phyloP scores from a whole-genome alignment of 2,797 vertebrate genomes.

The Rhinoraja longicauda region DNA sequence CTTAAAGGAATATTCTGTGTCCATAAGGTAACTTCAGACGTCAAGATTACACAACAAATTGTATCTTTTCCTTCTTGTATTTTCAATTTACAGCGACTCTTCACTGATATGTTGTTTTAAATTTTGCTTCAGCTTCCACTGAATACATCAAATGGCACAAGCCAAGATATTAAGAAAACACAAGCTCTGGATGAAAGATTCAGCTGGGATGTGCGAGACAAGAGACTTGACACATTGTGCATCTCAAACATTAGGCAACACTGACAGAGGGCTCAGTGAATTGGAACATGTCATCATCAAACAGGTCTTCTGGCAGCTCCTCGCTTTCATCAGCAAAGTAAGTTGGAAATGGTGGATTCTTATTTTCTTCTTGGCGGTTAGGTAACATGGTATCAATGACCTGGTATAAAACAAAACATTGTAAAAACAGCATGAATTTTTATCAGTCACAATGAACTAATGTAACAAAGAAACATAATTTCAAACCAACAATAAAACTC shows the following conservation, averaged over 20 bases:
- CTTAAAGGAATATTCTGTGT: not conserved
- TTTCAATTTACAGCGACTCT: not conserved
- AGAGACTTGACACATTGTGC: not conserved
- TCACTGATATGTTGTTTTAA: not conserved
- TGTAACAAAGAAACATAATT: not conserved
- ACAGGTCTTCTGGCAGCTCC: conserved; percentile 83
- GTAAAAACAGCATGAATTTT: conserved; percentile 39
- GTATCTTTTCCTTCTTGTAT: not conserved
- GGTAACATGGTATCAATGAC: conserved; percentile 71
- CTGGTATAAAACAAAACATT: conserved; percentile 53
- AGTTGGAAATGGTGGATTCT: conserved; percentile 79
- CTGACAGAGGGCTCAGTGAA: conserved; percentile 68
- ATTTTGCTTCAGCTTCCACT: not conserved
- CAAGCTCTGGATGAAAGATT: not conserved
- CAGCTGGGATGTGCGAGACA: not conserved
- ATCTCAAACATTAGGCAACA: conserved; percentile 49
- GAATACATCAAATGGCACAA: not conserved
- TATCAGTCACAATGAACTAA: not conserved
- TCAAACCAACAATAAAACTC: not conserved
- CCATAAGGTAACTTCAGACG: not conserved
- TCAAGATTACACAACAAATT: not conserved
- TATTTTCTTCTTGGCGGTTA: conserved; percentile 50
- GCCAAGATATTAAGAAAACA: not conserved
- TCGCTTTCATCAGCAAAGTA: conserved; percentile 80
- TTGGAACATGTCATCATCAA: conserved; percentile 70